Percentiles rank a stretch among this genome's conserved stretches.
These are phyloP conservation scores for Naso thynnoides DNA, from an alignment of 2,797 vertebrate species.

Conservation along the genomic window DNA sequence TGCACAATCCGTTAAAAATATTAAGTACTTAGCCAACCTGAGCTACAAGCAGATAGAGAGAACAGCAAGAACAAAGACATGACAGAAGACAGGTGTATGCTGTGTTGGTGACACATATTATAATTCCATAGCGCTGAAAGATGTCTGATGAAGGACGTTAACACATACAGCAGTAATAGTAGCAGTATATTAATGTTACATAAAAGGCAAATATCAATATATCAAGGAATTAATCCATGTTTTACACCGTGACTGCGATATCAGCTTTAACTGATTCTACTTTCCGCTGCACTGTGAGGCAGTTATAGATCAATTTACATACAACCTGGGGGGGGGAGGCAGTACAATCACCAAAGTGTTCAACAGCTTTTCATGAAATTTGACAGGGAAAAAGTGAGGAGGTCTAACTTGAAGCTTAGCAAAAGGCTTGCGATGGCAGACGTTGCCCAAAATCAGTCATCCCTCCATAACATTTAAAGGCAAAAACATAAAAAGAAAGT, in stretches of 20 bases:
- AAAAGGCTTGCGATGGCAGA: conserved; percentile 63
- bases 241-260: conserved; percentile 58
- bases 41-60: conserved; percentile 82
- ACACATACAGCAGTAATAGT: conserved; percentile 77
- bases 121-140: conserved; percentile 66
- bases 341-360: conserved; percentile 72
- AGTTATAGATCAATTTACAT: conserved; percentile 49
- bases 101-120: conserved; percentile 58
- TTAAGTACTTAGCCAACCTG: conserved; percentile 82
- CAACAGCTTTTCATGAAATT: conserved; percentile 49
- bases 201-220: conserved; percentile 79
- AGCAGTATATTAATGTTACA: conserved; percentile 79
- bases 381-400: conserved; percentile 16
- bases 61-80: conserved; percentile 73
- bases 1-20: conserved; percentile 93
- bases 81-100: conserved; percentile 66
- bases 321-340: conserved; percentile 55
- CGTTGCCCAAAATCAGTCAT: conserved; percentile 73
- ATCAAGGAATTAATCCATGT: conserved; percentile 62
- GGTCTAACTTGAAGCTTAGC: conserved; percentile 52
- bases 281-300: conserved; percentile 61
- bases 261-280: conserved; percentile 57
- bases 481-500: conserved; percentile 73
- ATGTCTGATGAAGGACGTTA: conserved; percentile 64
- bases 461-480: conserved; percentile 69